phyloP scores from a whole-genome alignment of 2,797 vertebrate species.

The Liparis tanakae region DNA sequence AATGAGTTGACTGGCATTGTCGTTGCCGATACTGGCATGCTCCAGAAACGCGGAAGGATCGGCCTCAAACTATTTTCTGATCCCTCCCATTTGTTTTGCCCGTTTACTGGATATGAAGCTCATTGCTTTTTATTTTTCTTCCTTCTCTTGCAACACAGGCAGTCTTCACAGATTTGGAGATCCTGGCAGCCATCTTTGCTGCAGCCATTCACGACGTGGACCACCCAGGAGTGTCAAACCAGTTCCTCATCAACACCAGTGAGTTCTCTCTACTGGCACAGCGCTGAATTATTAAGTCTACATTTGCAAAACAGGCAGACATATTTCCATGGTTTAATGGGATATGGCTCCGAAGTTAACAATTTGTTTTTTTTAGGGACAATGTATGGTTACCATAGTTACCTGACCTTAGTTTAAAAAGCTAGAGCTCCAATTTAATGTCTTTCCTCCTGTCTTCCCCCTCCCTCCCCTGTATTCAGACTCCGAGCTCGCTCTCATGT shows the following conservation, averaged over 20 bases:
- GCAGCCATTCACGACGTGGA: slow-evolving; percentile 98
- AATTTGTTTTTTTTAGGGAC: slow-evolving; percentile 22
- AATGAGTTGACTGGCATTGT: slow-evolving; percentile 14
- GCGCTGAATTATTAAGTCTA: slow-evolving; percentile 25
- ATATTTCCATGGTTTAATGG: slow-evolving; percentile 13
- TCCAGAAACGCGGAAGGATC: slow-evolving; percentile 7
- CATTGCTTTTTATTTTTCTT: slow-evolving; percentile 11
- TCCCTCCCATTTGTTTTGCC: slow-evolving; percentile 25
- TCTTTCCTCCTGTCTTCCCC: slow-evolving; percentile 28
- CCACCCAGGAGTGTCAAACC: slow-evolving; percentile 98
- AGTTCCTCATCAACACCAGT: slow-evolving; percentile 99
- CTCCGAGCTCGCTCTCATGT: slow-evolving; percentile 98
- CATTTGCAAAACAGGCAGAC: slow-evolving; percentile 10
- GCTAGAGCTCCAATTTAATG: slow-evolving; percentile 37
- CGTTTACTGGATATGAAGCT: slow-evolving; percentile 8
- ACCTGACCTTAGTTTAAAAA: slow-evolving; percentile 35
- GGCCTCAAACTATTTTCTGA: slow-evolving; percentile 1
- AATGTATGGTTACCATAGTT: slow-evolving; percentile 32
- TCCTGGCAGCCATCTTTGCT: slow-evolving; percentile 96
- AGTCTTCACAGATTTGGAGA: slow-evolving; percentile 97
- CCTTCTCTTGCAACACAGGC: slow-evolving; percentile 80
- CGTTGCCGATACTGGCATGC: slow-evolving; percentile 57
- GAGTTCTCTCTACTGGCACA: slow-evolving; percentile 72
- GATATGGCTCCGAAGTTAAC: slow-evolving; percentile 19
- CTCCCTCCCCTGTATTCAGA: slow-evolving; percentile 76